phyloP scores from a whole-genome alignment of 2,797 vertebrate genomes.

The Molossus alvarezi region DNA sequence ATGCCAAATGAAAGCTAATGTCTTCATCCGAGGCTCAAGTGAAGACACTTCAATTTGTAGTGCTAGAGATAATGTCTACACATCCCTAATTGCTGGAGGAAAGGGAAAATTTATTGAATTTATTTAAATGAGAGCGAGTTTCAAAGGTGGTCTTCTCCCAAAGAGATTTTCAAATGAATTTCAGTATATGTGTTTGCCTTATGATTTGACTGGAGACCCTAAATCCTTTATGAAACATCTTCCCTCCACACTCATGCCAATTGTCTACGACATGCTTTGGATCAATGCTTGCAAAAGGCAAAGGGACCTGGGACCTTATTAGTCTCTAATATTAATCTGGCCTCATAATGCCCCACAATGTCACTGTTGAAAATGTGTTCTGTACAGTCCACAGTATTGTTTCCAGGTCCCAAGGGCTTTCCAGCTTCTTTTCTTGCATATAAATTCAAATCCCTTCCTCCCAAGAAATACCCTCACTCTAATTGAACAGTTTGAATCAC shows the following conservation, averaged over 20 bases:
- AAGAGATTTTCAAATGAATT: conserved; percentile 50
- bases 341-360: background rate
- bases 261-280: background rate
- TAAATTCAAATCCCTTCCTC: conserved; percentile 25
- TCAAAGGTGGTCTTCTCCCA: background rate
- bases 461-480: background rate
- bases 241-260: background rate
- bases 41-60: background rate
- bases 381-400: background rate
- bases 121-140: background rate
- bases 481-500: background rate
- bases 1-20: background rate
- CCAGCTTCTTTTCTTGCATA: background rate
- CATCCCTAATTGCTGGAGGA: background rate
- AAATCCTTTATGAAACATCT: background rate
- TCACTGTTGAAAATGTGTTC: background rate
- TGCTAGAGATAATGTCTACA: background rate
- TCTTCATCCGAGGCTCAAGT: background rate
- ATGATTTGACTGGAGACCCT: background rate
- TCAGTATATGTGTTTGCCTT: background rate
- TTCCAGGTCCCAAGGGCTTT: background rate
- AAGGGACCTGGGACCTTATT: background rate
- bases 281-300: background rate
- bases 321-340: background rate
- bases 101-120: background rate